phyloP scores from a whole-genome alignment of 2,888 invertebrate species.

The Caenorhabditis sp. region DNA sequence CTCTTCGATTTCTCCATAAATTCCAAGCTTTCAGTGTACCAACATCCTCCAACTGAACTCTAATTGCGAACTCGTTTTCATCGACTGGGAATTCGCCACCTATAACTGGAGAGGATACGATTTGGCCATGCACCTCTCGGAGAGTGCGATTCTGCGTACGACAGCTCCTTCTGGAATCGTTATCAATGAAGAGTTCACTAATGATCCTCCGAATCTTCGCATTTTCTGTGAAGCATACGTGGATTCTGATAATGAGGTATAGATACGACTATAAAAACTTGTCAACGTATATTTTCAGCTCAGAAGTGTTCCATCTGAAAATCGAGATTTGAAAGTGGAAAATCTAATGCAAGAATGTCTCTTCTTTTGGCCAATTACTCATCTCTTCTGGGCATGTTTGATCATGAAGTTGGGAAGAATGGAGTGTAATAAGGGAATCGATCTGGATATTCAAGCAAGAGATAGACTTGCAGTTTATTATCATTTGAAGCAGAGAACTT shows the following conservation, averaged over 20 bases:
- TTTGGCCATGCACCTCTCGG: constrained; percentile 23
- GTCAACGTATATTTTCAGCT: constrained; percentile 3
- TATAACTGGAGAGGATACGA: constrained; percentile 39
- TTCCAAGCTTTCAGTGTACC: neutral
- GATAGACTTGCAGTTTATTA: constrained; percentile 34
- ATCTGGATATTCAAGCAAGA: constrained; percentile 7
- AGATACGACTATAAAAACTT: neutral
- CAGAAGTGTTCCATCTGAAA: neutral
- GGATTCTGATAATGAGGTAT: constrained; percentile 14
- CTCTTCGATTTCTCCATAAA: neutral
- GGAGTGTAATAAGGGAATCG: constrained; percentile 6
- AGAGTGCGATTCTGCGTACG: constrained; percentile 4
- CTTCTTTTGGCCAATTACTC: constrained; percentile 37
- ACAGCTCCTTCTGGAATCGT: constrained; percentile 4
- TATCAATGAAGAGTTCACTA: constrained; percentile 2
- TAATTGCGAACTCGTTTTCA: constrained; percentile 15
- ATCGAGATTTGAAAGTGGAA: constrained; percentile 13
- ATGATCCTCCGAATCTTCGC: constrained; percentile 14
- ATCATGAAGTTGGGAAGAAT: constrained; percentile 2
- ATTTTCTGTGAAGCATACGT: constrained; percentile 15
- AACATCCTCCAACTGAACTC: constrained; percentile 33
- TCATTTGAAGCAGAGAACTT: constrained; percentile 17
- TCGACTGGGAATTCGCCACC: constrained; percentile 21
- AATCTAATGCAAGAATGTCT: constrained; percentile 16
- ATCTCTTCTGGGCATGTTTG: constrained; percentile 30